Evolutionary conservation across 1,140 invertebrate genomes (phyloP).

Genomic region (Periplaneta americana): DNA sequence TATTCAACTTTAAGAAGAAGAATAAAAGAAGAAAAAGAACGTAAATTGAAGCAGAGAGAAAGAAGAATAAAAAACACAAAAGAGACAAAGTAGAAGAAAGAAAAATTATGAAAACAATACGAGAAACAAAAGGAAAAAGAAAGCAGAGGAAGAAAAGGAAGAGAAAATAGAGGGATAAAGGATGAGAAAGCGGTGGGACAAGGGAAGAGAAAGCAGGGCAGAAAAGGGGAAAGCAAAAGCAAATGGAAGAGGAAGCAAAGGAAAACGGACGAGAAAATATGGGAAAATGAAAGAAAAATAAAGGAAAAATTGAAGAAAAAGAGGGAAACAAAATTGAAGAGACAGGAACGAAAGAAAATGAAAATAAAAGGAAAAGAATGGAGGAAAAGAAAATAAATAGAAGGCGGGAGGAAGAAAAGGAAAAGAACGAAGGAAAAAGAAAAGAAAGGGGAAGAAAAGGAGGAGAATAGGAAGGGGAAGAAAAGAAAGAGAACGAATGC

Average conservation of each 20-base stretch:
- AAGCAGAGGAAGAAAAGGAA: neutral
- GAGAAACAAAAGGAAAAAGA: neutral
- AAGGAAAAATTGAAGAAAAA: neutral
- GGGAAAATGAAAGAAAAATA: neutral
- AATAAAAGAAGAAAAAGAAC: constrained; percentile 4
- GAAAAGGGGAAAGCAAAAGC: too few species aligned
- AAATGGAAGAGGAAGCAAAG: neutral
- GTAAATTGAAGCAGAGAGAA: neutral
- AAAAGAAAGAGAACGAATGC: neutral
- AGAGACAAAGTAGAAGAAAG: neutral
- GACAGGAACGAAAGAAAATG: too few species aligned
- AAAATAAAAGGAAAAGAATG: too few species aligned
- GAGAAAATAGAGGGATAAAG: neutral
- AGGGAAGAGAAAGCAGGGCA: too few species aligned
- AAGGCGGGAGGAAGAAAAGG: neutral
- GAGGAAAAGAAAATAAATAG: neutral
- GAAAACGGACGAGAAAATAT: neutral
- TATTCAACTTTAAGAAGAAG: too few species aligned
- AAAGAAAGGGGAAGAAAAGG: neutral
- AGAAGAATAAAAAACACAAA: neutral
- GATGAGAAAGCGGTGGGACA: too few species aligned
- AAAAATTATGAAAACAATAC: neutral
- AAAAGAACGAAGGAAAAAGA: neutral
- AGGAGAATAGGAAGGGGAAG: neutral
- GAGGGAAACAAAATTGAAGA: too few species aligned